Base-by-base conservation (phyloP, 2,113 vertebrate genomes). In the Pseudolaguvia tuberculata region DNA sequence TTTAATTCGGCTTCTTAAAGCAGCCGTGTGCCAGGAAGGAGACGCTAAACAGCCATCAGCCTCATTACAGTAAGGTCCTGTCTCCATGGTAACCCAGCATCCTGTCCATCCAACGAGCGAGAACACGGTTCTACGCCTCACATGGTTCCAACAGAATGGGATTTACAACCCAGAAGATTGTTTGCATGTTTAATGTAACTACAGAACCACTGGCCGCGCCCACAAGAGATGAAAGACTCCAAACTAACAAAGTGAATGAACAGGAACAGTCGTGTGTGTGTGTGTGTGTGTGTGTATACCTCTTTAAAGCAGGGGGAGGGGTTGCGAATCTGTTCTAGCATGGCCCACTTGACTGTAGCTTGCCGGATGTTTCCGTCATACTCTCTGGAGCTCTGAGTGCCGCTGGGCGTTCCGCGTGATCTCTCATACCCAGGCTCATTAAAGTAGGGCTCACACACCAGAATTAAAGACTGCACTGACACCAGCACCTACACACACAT, bases 311-410 rank as follows among this genome's bases (percentile, higher is more conserved):
- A 99, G 0, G 96, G 95, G 0, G 96, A 97, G 21, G 96, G 93
- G 78, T 95, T 99, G 84, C 97, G 89, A 85, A 98, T 95, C 91
- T 99, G 97, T 73, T 99, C 97, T 72, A 98, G 89, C 97, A 99
- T 99, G 79, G 96, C 97, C 97, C 97, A 99, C 83, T 98, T 99
- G 82, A 98, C 97, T 0, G 94, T 93, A 74, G 97, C 97, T 87
- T 99, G 97, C 10, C 97, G 91, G 80, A 99, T 99, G 84, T 99
- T 99, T 21, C 96, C 97, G 23, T 99, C 97, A 0, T 99, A 99
- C 71, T 99, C 97, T 29, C 96, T 90, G 78, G 97, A 98, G 84
- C 97, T 99, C 90, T 99, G 97, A 9, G 96, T 97, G 55, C 96
- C 97, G 0, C 96, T 97, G 0, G 96, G 97, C 1, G 96, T 98